A percentile compares a stretch with the other conserved stretches of the same genome.
Evolutionary conservation across 2,888 invertebrate genomes (phyloP).

Genomic region (Drosophila falleni): DNA sequence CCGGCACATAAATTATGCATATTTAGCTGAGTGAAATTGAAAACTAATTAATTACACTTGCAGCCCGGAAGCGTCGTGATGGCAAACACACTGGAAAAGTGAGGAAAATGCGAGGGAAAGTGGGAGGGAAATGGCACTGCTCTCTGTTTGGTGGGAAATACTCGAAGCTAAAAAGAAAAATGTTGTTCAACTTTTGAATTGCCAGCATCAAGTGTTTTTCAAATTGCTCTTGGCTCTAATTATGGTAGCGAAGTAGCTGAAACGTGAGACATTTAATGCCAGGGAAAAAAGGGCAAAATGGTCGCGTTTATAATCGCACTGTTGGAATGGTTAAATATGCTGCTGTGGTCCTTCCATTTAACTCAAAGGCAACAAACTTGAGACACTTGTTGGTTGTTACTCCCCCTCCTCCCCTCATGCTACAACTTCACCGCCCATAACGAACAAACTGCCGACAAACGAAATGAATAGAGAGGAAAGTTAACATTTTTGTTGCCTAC

Average conservation of each 20-base stretch:
- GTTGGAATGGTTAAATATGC: conserved; percentile 25
- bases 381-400: conserved; percentile 70
- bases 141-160: conserved; percentile 7
- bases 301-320: conserved; percentile 52
- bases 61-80: conserved; percentile 61
- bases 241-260: conserved; percentile 79
- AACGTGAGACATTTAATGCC: conserved; percentile 74
- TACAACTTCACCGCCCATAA: not conserved
- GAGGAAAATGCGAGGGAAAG: not conserved
- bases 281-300: conserved; percentile 41
- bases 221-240: conserved; percentile 82
- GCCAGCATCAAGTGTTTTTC: conserved; percentile 82
- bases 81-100: conserved; percentile 14
- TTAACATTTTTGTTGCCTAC: conserved; percentile 41
- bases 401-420: not conserved
- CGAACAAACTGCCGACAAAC: conserved; percentile 21
- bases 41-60: conserved; percentile 83
- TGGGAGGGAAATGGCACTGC: not conserved
- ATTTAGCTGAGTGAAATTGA: conserved; percentile 80
- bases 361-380: conserved; percentile 49
- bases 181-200: conserved; percentile 81
- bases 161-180: conserved; percentile 59
- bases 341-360: conserved; percentile 16
- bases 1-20: conserved; percentile 80
- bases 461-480: conserved; percentile 15